Percentiles rank a stretch among this genome's conserved stretches.
These are phyloP conservation scores for Lamellibrachia luymesi DNA, from an alignment of 1,140 invertebrate species.

Conservation along the genomic window DNA sequence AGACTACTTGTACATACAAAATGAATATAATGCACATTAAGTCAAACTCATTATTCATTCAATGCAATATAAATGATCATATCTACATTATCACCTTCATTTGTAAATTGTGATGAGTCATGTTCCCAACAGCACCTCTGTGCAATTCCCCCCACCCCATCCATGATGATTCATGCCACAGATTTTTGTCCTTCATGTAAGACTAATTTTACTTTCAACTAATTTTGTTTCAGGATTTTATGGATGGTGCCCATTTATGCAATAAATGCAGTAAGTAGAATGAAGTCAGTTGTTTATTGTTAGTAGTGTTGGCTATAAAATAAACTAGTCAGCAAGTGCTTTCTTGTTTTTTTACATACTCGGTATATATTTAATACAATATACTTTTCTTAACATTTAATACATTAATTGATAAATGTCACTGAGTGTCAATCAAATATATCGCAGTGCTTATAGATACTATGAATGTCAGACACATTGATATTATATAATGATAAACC, in stretches of 20 bases:
- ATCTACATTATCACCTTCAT: no score
- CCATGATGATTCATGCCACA: constrained; percentile 25
- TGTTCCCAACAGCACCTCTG: no score
- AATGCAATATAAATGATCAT: no score
- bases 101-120: no score
- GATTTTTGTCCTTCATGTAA: constrained; percentile 48
- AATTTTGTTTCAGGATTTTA: constrained; percentile 69
- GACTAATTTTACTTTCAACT: background rate
- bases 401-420: background rate
- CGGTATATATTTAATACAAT: background rate
- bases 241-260: constrained; percentile 99
- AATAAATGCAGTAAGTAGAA: constrained; percentile 79
- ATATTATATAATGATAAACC: background rate
- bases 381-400: background rate
- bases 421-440: background rate
- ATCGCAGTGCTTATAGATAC: background rate
- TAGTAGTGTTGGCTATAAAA: background rate
- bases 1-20: no score
- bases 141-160: background rate
- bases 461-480: background rate
- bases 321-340: background rate
- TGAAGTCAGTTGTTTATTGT: background rate
- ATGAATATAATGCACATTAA: no score
- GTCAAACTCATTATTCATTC: no score
- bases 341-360: background rate